Conservation (phyloP, 2,113 vertebrate genomes). For the Megaleporinus macrocephalus region DNA sequence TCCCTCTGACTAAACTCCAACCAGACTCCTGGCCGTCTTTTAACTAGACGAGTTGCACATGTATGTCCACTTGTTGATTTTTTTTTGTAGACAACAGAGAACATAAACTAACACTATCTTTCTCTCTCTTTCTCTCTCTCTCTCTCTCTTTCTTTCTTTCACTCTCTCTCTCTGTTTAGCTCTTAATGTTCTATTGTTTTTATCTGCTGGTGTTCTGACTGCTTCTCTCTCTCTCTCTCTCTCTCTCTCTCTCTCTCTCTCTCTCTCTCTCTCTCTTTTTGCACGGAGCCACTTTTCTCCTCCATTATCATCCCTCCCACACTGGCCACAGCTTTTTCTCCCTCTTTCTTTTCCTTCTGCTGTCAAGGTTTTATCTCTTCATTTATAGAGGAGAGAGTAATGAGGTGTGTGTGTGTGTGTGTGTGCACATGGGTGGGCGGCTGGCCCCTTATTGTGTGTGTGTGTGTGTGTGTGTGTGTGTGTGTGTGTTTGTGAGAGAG, state of each 20-base stretch:
- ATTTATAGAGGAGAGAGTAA: slow-evolving; percentile 15
- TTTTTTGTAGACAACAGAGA: too few relatives aligned
- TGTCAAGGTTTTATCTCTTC: slow-evolving; percentile 22
- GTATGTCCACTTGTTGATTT: too few relatives aligned
- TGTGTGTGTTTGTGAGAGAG: neutral
- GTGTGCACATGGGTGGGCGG: neutral
- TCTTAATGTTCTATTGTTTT: neutral
- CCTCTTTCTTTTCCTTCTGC: neutral
- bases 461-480: neutral
- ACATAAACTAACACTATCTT: too few relatives aligned
- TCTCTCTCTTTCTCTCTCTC: neutral
- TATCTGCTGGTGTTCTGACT: too few relatives aligned
- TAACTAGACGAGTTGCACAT: too few relatives aligned
- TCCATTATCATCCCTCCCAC: slow-evolving; percentile 49
- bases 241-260: neutral
- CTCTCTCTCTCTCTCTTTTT: neutral
- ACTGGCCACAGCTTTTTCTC: slow-evolving; percentile 4
- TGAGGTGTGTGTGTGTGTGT: slow-evolving; percentile 16
- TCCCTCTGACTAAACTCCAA: too few relatives aligned
- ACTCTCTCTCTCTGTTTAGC: neutral
- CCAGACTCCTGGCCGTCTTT: too few relatives aligned
- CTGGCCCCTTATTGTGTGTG: neutral
- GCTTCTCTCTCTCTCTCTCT: neutral
- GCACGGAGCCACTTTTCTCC: slow-evolving; percentile 44
- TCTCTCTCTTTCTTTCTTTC: neutral